These are phyloP conservation scores for Melanocharis versteri DNA, from an alignment of 2,113 vertebrate species.

Conservation along the genomic window DNA sequence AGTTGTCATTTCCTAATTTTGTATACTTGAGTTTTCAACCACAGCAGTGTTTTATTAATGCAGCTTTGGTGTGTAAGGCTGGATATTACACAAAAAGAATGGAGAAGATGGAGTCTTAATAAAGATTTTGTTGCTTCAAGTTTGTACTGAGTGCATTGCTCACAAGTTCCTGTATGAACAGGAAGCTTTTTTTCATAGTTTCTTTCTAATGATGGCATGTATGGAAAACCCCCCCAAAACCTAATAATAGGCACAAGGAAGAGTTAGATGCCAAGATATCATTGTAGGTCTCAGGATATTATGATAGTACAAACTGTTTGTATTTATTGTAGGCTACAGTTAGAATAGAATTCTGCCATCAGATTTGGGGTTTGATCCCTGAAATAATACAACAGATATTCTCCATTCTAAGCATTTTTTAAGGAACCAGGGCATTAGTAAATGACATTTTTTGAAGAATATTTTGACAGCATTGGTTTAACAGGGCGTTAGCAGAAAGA, in stretches of 20 bases:
- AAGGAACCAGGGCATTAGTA: not conserved
- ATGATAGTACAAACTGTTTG: not conserved
- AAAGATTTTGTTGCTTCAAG: not conserved
- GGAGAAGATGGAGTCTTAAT: not conserved
- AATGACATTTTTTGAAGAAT: not conserved
- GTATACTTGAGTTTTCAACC: not conserved
- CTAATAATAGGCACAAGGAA: not conserved
- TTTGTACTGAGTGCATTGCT: not conserved
- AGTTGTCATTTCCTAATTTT: not conserved
- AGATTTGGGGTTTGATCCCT: not conserved
- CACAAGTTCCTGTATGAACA: not conserved
- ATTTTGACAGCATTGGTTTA: not conserved
- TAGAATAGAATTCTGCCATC: not conserved
- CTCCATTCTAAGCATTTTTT: not conserved
- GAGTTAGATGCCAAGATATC: not conserved
- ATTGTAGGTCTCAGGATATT: not conserved
- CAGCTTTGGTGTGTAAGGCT: not conserved
- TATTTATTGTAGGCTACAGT: not conserved
- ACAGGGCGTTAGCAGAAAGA: not conserved
- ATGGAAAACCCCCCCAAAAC: not conserved
- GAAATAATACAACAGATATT: not conserved
- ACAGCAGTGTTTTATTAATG: not conserved
- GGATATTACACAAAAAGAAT: not conserved
- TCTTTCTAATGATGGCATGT: not conserved
- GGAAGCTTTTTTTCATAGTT: not conserved